A percentile compares a stretch with the other conserved stretches of the same genome.
phyloP scores from a whole-genome alignment of 2,888 invertebrate species.

The Agrotis exclamationis region DNA sequence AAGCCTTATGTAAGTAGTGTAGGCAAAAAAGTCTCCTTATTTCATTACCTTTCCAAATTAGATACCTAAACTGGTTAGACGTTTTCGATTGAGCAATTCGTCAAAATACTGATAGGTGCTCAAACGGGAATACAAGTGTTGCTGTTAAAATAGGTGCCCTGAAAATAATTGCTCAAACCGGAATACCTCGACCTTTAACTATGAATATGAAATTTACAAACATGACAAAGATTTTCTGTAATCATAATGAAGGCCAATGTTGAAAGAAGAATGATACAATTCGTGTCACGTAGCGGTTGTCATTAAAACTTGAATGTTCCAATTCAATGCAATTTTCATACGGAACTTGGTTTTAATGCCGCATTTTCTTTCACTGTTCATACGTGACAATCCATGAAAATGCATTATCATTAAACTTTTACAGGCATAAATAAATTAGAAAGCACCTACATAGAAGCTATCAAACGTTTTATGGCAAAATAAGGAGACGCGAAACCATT shows the following conservation, averaged over 20 bases:
- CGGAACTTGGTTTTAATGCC: not conserved
- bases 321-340: slow-evolving; percentile 8
- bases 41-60: too few species aligned
- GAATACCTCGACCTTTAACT: slow-evolving; percentile 10
- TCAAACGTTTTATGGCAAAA: slow-evolving; percentile 7
- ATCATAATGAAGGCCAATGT: slow-evolving; percentile 39
- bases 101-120: too few species aligned
- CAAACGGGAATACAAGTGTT: too few species aligned
- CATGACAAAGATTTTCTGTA: not conserved
- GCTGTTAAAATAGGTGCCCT: too few species aligned
- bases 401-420: not conserved
- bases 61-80: too few species aligned
- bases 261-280: slow-evolving; percentile 18
- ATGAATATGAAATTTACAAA: slow-evolving; percentile 21
- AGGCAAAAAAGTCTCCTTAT: too few species aligned
- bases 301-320: slow-evolving; percentile 11
- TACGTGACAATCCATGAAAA: not conserved
- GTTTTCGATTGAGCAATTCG: too few species aligned
- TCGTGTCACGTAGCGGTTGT: slow-evolving; percentile 24
- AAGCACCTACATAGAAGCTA: not conserved
- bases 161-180: too few species aligned
- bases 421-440: slow-evolving; percentile 12
- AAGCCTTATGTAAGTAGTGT: too few species aligned
- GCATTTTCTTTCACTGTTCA: not conserved
- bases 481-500: slow-evolving; percentile 15